Evolutionary conservation across 2,888 invertebrate genomes (phyloP), one percentile per base, ranked within the genome.

Genomic region (Andrena bicolor): DNA sequence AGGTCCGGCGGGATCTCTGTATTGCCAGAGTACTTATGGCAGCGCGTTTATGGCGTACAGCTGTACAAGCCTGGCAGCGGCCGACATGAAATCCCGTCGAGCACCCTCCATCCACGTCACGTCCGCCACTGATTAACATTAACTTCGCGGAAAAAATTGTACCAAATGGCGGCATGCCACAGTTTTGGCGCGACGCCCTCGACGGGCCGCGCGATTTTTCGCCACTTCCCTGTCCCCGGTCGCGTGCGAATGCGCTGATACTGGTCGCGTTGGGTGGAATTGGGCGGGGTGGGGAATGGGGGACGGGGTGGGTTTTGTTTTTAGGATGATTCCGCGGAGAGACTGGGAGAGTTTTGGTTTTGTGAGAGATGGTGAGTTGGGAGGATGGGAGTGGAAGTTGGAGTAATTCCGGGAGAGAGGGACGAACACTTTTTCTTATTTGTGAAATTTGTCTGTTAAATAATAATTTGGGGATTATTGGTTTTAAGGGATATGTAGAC

Each of bases 101-200:
- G 92, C 82, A 88, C 90, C 86, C 92, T 92, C 90, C 84, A 90
- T 92, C 92, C 82, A 92, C 86, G 90, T 92, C 92, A 91, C 87
- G 90, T 91, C 91, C 90, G 87, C 91, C 89, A 92, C 91, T 92
- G 92, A 92, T 92, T 92, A 92, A 92, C 92, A 92, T 92, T 92
- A 92, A 92, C 92, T 90, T 80, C 91, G 89, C 90, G 86, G 90
- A 91, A 87, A 92, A 92, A 92, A 90, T 92, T 91, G 88, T 90
- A 90, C 91, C 89, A 92, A 91, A 84, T 86, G 82, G 71, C 84
- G 80, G 84, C 73, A 61, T 32, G 48, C 51, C 71, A 80, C 71
- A 51, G 60, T 80, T 80, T 71, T 61, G 60, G 69, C 64, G 41
- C 16, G 13, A 48, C 20, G 60, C 28, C 79, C 68, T 13, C 56